Evolutionary conservation across 2,797 vertebrate species (phyloP).

Genomic region (Hyperoplus lanceolatus): DNA sequence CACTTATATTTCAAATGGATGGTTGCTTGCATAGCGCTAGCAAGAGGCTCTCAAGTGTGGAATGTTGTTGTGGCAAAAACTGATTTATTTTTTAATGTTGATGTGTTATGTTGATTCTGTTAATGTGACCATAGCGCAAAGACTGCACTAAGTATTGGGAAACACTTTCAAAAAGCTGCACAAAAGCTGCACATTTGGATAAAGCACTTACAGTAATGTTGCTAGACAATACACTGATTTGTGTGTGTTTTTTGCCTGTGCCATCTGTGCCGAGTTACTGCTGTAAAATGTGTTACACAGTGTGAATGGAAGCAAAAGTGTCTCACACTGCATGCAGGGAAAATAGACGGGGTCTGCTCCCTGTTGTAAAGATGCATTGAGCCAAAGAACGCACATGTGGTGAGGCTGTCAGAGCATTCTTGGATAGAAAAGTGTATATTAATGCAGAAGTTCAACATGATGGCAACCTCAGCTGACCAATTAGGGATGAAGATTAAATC

Average conservation of each 20-base stretch:
- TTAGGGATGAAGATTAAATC: conserved; percentile 33
- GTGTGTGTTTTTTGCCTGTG: conserved; percentile 17
- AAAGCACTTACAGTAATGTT: conserved; percentile 14
- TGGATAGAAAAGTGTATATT: conserved; percentile 27
- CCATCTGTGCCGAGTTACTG: conserved; percentile 36
- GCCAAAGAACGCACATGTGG: conserved; percentile 26
- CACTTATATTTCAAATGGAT: conserved; percentile 5
- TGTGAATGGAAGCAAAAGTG: conserved; percentile 28
- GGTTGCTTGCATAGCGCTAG: conserved; percentile 13
- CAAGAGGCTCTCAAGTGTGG: background rate
- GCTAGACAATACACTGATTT: conserved; percentile 1
- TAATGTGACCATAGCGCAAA: background rate
- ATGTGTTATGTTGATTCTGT: background rate
- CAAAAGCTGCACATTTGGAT: conserved; percentile 15
- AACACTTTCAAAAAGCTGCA: conserved; percentile 9
- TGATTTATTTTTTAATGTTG: conserved; percentile 8
- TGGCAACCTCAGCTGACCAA: conserved; percentile 28
- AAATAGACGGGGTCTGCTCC: conserved; percentile 13
- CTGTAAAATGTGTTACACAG: conserved; percentile 43
- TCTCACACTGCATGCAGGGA: conserved; percentile 27
- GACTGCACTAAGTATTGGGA: conserved; percentile 2
- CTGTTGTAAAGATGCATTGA: conserved; percentile 41
- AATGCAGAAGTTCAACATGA: conserved; percentile 35
- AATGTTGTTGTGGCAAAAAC: conserved; percentile 5
- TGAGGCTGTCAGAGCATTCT: conserved; percentile 32